Base-by-base conservation (phyloP, 2,113 vertebrate genomes). In the Mesoclemmys tuberculata region DNA sequence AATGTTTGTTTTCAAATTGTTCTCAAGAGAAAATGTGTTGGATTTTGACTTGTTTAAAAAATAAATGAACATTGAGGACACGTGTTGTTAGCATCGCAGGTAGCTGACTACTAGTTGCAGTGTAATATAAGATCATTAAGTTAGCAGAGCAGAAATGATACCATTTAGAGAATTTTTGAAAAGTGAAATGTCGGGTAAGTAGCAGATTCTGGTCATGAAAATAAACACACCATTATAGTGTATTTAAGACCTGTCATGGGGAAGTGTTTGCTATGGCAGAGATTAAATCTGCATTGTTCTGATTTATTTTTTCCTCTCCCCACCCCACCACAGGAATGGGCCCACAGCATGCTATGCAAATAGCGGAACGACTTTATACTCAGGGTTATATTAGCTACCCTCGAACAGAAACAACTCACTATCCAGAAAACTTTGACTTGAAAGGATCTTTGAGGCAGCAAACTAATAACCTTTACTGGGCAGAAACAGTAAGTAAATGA, bases 351-450 rank as follows among this genome's bases (percentile, higher is more conserved):
- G 96, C 99, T 93, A 99, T 99, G 99, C 99, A 99, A 97, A 98
- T 99, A 29, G 99, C 99, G 14, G 99, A 99, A 96, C 98, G 99
- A 19, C 98, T 99, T 11, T 99, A 99, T 86, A 99, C 98, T 0
- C 99, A 99, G 94, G 99, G 99, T 51, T 99, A 99, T 88, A 99
- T 99, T 97, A 99, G 99, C 98, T 99, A 99, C 97, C 99, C 99
- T 7, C 99, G 99, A 27, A 99, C 99, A 12, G 99, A 99, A 98
- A 99, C 99, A 0, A 99, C 99, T 16, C 99, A 99, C 92, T 99
- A 99, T 90, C 99, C 99, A 0, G 99, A 99, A 85, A 99, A 99
- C 98, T 99, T 99, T 52, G 99, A 99, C 97, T 98, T 99, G 92
- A 99, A 99, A 96, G 99, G 98, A 31, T 98, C 98, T 6, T 98